Evolutionary conservation across 1,140 invertebrate genomes (phyloP).

Genomic region (Cataglyphis hispanica): DNA sequence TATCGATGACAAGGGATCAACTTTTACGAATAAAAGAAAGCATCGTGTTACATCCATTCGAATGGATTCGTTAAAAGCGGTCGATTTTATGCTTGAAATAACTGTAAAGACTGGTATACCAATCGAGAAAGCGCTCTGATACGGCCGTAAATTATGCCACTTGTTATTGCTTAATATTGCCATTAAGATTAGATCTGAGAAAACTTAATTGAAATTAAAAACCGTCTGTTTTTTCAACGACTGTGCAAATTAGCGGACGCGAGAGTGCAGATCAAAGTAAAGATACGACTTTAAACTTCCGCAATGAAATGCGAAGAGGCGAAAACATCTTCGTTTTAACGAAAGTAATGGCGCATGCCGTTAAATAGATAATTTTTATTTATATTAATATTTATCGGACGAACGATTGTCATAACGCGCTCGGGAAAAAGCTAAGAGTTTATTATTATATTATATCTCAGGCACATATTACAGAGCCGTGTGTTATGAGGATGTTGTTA

Average conservation of each 20-base stretch:
- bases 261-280: slow-evolving; percentile 16
- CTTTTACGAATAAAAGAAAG: slow-evolving; percentile 28
- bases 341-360: not conserved
- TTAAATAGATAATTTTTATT: slow-evolving; percentile 2
- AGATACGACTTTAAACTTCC: not conserved
- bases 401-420: slow-evolving; percentile 13
- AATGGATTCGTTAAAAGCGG: slow-evolving; percentile 20
- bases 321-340: not conserved
- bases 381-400: slow-evolving; percentile 8
- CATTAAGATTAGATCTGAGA: slow-evolving; percentile 22
- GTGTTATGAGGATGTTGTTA: slow-evolving; percentile 28
- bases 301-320: slow-evolving; percentile 1
- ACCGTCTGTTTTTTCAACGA: not conserved
- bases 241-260: not conserved
- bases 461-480: not conserved
- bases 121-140: slow-evolving; percentile 7
- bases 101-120: slow-evolving; percentile 46
- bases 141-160: slow-evolving; percentile 29
- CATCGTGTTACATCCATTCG: not conserved
- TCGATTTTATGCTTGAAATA: slow-evolving; percentile 43
- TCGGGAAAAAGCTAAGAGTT: slow-evolving; percentile 18
- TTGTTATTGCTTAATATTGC: slow-evolving; percentile 7
- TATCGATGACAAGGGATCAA: slow-evolving; percentile 15
- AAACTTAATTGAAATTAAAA: slow-evolving; percentile 33
- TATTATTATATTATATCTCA: too few species aligned